Percentiles rank a stretch among this genome's conserved stretches.
Conservation (phyloP, 2,113 vertebrate species). For the Mixornis gularis region DNA sequence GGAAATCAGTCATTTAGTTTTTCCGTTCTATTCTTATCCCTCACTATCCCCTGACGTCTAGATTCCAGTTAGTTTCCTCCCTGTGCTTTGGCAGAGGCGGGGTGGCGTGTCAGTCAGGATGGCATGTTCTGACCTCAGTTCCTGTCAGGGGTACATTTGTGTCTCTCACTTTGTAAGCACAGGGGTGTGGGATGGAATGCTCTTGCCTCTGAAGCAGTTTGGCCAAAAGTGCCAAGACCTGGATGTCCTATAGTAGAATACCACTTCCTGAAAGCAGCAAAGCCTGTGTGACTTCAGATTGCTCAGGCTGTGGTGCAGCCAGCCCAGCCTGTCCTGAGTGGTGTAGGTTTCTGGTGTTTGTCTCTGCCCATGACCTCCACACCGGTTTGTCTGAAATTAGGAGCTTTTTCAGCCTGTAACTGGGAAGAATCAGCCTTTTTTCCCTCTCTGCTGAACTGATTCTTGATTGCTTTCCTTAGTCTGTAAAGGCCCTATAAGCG, state of each 20-base stretch:
- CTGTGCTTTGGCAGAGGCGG: background rate
- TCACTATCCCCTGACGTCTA: background rate
- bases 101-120: background rate
- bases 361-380: background rate
- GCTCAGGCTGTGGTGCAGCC: background rate
- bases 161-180: background rate
- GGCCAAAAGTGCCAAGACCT: background rate
- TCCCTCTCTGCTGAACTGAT: background rate
- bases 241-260: background rate
- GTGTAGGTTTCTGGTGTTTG: background rate
- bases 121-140: background rate
- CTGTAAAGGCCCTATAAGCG: rapidly evolving
- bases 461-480: background rate
- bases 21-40: background rate
- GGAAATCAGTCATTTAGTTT: background rate
- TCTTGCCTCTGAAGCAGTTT: background rate
- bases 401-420: background rate
- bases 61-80: background rate
- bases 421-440: background rate
- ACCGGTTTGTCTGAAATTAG: background rate
- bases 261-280: background rate
- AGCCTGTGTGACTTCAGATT: rapidly evolving
- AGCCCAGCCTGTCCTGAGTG: background rate
- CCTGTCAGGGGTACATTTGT: background rate
- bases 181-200: background rate